These are phyloP conservation scores for Danionella dracula DNA, from an alignment of 2,797 vertebrate species.

Conservation along the genomic window DNA sequence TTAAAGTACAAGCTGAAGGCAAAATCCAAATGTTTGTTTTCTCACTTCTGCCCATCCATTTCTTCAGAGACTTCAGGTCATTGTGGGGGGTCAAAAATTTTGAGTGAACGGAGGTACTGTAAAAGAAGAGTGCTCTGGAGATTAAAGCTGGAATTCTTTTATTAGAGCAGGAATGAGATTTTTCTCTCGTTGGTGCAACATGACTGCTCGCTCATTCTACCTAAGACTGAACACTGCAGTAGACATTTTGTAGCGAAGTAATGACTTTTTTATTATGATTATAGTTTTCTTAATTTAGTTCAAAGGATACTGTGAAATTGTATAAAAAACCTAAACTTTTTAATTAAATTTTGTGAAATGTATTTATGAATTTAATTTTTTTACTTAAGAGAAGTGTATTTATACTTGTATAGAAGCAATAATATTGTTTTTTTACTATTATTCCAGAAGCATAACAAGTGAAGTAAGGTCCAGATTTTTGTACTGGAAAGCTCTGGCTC, in stretches of 20 bases:
- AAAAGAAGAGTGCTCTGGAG: slow-evolving; percentile 11
- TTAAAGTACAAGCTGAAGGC: background rate
- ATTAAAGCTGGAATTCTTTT: too few species aligned
- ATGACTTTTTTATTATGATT: background rate
- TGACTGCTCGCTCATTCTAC: background rate
- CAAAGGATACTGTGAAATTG: background rate
- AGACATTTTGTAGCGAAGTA: background rate
- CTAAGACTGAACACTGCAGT: background rate
- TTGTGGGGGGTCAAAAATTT: background rate
- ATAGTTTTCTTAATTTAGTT: background rate
- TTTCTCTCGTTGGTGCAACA: background rate
- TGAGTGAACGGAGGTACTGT: slow-evolving; percentile 1
- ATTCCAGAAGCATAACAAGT: too few species aligned
- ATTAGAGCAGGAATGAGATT: slow-evolving; percentile 11
- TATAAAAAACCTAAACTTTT: background rate
- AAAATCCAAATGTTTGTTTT: background rate
- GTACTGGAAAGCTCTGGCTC: too few species aligned
- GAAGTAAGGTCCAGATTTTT: too few species aligned
- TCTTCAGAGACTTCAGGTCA: slow-evolving; percentile 3
- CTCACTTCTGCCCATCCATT: background rate
- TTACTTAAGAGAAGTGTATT: too few species aligned
- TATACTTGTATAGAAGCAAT: too few species aligned
- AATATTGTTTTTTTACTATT: too few species aligned
- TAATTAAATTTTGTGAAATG: too few species aligned
- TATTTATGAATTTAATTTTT: too few species aligned